A percentile compares a stretch with the other conserved stretches of the same genome.
Conservation (phyloP, 2,888 invertebrate species). For the Linnaemya tessellans region DNA sequence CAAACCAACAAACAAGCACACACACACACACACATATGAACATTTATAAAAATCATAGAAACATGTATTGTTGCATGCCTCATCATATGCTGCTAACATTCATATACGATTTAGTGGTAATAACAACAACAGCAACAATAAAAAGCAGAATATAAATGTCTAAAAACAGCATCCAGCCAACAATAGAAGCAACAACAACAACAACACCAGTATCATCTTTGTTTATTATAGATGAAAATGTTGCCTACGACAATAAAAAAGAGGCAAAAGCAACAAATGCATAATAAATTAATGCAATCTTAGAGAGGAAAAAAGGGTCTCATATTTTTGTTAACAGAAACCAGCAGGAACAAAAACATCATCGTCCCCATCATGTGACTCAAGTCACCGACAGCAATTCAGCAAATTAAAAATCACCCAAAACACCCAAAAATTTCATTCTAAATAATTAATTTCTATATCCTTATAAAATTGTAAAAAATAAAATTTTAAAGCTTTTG, state of each 20-base stretch:
- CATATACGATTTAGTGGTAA: conserved; percentile 42
- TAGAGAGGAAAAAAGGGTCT: conserved; percentile 59
- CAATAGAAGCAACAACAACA: conserved; percentile 11
- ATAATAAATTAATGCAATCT: conserved; percentile 64
- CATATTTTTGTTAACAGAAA: conserved; percentile 4
- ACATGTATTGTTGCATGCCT: conserved; percentile 57
- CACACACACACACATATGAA: conserved; percentile 7
- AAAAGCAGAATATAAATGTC: conserved; percentile 47
- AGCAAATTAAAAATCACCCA: neutral
- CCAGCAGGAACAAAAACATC: neutral
- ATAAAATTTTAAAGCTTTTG: neutral
- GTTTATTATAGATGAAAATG: conserved; percentile 66
- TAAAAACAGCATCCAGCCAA: conserved; percentile 36
- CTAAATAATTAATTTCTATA: neutral
- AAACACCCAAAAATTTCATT: neutral
- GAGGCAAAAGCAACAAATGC: conserved; percentile 49
- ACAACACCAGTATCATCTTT: conserved; percentile 51
- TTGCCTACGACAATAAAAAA: conserved; percentile 51
- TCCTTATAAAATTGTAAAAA: too few relatives aligned
- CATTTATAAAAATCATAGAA: conserved; percentile 33
- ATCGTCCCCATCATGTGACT: neutral
- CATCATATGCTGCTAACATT: conserved; percentile 51
- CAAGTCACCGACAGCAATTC: conserved; percentile 12
- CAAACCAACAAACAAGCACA: neutral
- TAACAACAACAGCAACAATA: conserved; percentile 3